phyloP scores from a whole-genome alignment of 2,113 vertebrate genomes.

The Cebus imitator region DNA sequence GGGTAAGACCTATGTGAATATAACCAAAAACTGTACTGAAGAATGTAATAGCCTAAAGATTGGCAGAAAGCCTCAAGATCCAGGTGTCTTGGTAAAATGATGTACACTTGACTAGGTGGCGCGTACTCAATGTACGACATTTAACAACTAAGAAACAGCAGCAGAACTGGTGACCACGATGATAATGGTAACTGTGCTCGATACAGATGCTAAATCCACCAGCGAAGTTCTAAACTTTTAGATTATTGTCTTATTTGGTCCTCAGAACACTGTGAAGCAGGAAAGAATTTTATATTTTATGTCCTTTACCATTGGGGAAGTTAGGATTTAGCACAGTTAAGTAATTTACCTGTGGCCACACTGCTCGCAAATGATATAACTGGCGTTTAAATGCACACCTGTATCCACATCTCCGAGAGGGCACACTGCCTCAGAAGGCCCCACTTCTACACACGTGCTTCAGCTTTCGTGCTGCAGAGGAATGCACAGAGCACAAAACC shows the following conservation, averaged over 20 bases:
- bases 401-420: not conserved
- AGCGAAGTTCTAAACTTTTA: not conserved
- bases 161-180: not conserved
- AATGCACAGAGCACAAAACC: not conserved
- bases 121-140: not conserved
- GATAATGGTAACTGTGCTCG: not conserved
- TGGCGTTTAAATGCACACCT: too few species aligned
- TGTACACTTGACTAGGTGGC: rapidly evolving
- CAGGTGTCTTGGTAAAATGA: not conserved
- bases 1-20: not conserved
- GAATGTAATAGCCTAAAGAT: not conserved
- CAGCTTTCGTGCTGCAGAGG: not conserved
- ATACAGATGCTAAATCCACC: not conserved
- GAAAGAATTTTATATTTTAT: not conserved
- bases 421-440: too few species aligned
- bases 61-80: not conserved
- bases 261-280: not conserved
- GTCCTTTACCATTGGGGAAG: not conserved
- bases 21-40: not conserved
- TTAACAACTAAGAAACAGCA: not conserved
- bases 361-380: not conserved
- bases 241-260: not conserved
- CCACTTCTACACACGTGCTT: rapidly evolving
- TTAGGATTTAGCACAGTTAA: not conserved
- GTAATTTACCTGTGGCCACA: not conserved